These are phyloP conservation scores for Haliclona indistincta DNA, from an alignment of 37 sponge, comb jelly and placozoan species.

Conservation along the genomic window DNA sequence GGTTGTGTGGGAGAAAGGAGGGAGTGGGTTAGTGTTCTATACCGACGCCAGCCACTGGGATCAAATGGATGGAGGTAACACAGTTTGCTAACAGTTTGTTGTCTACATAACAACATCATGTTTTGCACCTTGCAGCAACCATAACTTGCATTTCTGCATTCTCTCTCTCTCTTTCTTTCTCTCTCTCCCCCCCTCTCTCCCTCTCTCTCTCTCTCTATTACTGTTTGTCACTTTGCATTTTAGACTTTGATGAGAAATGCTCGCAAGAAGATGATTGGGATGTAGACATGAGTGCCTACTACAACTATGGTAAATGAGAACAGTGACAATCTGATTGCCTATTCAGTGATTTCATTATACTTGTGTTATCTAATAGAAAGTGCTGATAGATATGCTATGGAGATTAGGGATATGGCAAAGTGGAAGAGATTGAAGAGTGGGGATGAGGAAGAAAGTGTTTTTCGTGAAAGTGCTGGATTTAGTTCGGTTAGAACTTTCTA, in stretches of 20 bases:
- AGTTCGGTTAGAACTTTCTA: not conserved
- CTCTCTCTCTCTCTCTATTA: too few species aligned
- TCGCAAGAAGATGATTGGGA: slow-evolving; percentile 89
- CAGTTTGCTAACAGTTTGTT: not conserved
- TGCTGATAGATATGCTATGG: slow-evolving; percentile 77
- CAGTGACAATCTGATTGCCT: not conserved
- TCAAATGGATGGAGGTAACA: slow-evolving; percentile 77
- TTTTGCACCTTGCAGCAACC: too few species aligned
- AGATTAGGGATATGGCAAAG: slow-evolving; percentile 66
- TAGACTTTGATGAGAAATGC: slow-evolving; percentile 84
- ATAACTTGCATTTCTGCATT: too few species aligned
- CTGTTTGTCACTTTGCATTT: too few species aligned
- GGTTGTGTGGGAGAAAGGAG: slow-evolving; percentile 94
- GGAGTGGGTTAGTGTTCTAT: slow-evolving; percentile 94
- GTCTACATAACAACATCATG: too few species aligned
- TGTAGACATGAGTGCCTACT: slow-evolving; percentile 83
- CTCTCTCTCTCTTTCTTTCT: too few species aligned
- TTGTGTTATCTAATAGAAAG: slow-evolving; percentile 29
- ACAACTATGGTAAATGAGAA: slow-evolving; percentile 43
- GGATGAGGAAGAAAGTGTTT: slow-evolving; percentile 30
- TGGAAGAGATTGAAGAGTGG: slow-evolving; percentile 57
- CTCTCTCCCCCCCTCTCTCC: too few species aligned
- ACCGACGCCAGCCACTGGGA: slow-evolving; percentile 93
- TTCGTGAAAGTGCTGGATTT: slow-evolving; percentile 26
- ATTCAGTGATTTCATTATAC: not conserved